Percentiles rank a stretch among this genome's conserved stretches.
phyloP scores from a whole-genome alignment of 92 coral and sea anemone genomes.

The Siderastrea radians region DNA sequence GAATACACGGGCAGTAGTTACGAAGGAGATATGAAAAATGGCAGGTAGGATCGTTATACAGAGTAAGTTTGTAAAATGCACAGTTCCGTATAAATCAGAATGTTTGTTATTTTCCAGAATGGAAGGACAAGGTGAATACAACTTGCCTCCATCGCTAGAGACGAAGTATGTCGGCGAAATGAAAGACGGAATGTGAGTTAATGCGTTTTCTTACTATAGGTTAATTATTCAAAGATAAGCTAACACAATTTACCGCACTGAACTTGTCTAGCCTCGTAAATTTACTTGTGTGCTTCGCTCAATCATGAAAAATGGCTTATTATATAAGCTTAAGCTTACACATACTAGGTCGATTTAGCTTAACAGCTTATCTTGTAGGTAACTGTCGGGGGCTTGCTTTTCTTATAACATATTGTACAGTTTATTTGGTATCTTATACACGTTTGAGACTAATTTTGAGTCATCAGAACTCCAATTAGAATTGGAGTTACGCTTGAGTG shows the following conservation, averaged over 20 bases:
- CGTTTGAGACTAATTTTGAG: not conserved
- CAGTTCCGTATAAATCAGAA: not conserved
- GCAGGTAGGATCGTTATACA: slow-evolving; percentile 64
- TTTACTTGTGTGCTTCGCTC: too few species aligned
- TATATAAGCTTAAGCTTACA: too few species aligned
- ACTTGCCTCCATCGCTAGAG: slow-evolving; percentile 85
- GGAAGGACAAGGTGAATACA: slow-evolving; percentile 97
- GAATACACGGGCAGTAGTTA: slow-evolving; percentile 97
- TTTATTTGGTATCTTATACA: not conserved
- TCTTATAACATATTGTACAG: not conserved
- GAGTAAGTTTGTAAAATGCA: not conserved
- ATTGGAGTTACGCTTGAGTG: not conserved
- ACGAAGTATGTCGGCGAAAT: slow-evolving; percentile 94
- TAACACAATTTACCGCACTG: not conserved
- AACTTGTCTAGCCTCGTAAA: not conserved
- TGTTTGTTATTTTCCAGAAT: slow-evolving; percentile 63
- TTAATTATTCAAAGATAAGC: not conserved
- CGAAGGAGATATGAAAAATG: slow-evolving; percentile 94
- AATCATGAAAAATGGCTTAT: too few species aligned
- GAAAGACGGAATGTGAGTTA: slow-evolving; percentile 98
- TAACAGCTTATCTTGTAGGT: not conserved
- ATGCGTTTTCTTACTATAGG: not conserved
- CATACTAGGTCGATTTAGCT: too few species aligned
- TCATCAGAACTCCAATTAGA: not conserved
- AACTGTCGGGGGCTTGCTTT: not conserved